These are phyloP conservation scores for Synanthedon andrenaeformis DNA, from an alignment of 2,888 invertebrate species.

Conservation along the genomic window DNA sequence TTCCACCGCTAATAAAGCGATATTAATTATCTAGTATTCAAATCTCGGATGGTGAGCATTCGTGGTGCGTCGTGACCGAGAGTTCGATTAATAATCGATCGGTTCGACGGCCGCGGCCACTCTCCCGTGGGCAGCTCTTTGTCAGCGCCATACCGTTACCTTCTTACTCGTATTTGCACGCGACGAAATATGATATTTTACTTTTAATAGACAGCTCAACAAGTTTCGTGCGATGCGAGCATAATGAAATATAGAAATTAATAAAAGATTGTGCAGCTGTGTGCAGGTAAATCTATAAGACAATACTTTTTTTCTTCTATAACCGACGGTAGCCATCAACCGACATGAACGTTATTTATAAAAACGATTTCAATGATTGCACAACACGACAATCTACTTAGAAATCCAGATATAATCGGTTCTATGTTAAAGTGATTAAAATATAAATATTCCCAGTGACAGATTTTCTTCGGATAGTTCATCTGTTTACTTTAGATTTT, in stretches of 20 bases:
- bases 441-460: no score
- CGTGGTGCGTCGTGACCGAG: conserved; percentile 48
- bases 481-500: no score
- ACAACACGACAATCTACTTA: no score
- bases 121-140: conserved; percentile 22
- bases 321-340: no score
- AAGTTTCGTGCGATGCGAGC: neutral
- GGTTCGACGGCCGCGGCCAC: conserved; percentile 26
- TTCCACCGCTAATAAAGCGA: conserved; percentile 64
- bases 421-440: no score
- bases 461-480: no score
- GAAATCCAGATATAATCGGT: no score
- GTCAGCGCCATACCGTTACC: conserved; percentile 9
- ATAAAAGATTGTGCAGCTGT: neutral
- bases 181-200: neutral
- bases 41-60: conserved; percentile 53
- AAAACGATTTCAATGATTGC: no score
- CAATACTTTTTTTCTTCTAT: neutral
- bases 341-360: no score
- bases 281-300: neutral
- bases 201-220: neutral
- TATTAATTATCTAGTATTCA: conserved; percentile 70
- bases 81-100: conserved; percentile 16
- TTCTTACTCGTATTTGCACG: neutral
- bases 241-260: neutral